Conservation (phyloP, 2,888 invertebrate genomes). For the Andrena bucephala region DNA sequence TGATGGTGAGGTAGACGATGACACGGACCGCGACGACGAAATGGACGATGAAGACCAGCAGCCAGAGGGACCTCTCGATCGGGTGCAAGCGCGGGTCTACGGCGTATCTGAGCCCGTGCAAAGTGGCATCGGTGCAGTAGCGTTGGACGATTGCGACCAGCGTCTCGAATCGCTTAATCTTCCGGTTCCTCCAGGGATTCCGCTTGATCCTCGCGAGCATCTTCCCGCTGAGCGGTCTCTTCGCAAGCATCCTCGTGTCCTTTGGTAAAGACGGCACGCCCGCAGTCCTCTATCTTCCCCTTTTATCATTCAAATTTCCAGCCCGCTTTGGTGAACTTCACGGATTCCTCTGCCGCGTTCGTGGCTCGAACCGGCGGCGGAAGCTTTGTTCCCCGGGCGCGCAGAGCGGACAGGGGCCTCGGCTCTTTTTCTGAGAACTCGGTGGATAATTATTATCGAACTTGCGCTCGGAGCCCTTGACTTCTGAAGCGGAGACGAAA, state of each 20-base stretch:
- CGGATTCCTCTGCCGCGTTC: background rate
- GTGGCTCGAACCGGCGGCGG: background rate
- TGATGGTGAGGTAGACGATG: slow-evolving; percentile 49
- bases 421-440: slow-evolving; percentile 29
- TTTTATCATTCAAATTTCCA: slow-evolving; percentile 42
- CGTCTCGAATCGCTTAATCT: slow-evolving; percentile 21
- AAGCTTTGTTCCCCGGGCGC: slow-evolving; percentile 10
- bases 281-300: slow-evolving; percentile 3
- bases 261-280: slow-evolving; percentile 7
- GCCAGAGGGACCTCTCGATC: slow-evolving; percentile 73
- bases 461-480: slow-evolving; percentile 11
- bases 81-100: slow-evolving; percentile 59
- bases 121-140: slow-evolving; percentile 57
- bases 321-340: slow-evolving; percentile 34
- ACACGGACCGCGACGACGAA: slow-evolving; percentile 63
- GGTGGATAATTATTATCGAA: slow-evolving; percentile 44
- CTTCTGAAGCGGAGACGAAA: no score
- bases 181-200: slow-evolving; percentile 28
- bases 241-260: slow-evolving; percentile 4
- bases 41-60: slow-evolving; percentile 68
- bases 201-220: slow-evolving; percentile 26
- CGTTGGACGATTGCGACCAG: slow-evolving; percentile 14
- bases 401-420: background rate
- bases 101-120: slow-evolving; percentile 66
- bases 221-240: slow-evolving; percentile 1